These are phyloP conservation scores for Lampris incognitus DNA, from an alignment of 2,113 vertebrate species.

Conservation along the genomic window DNA sequence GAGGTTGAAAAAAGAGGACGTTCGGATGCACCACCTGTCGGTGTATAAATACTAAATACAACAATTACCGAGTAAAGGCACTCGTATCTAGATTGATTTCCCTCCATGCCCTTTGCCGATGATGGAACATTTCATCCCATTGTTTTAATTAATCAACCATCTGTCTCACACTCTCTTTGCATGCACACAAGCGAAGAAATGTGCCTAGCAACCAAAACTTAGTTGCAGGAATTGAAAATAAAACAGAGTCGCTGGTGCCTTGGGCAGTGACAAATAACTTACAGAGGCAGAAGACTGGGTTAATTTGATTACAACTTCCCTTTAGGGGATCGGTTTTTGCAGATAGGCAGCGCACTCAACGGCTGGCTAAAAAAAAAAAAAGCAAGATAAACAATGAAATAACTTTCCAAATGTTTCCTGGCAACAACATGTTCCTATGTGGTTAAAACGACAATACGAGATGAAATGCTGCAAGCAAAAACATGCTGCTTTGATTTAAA, in stretches of 20 bases:
- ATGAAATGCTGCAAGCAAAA: background rate
- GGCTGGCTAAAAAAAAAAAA: background rate
- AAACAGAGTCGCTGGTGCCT: background rate
- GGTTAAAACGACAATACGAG: background rate
- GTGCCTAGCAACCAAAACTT: background rate
- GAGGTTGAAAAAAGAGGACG: background rate
- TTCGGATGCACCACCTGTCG: constrained; percentile 16
- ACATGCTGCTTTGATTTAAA: background rate
- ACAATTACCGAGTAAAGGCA: constrained; percentile 4
- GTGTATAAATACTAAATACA: background rate
- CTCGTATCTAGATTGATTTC: constrained; percentile 5
- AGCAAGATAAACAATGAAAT: background rate
- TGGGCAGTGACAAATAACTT: background rate
- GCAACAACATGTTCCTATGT: constrained; percentile 14
- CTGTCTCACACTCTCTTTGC: background rate
- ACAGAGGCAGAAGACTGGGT: background rate
- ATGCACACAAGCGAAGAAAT: background rate
- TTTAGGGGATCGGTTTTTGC: background rate
- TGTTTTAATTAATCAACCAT: constrained; percentile 30
- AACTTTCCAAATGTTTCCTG: background rate
- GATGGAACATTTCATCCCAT: constrained; percentile 5
- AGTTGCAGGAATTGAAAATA: background rate
- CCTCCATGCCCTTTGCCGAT: background rate
- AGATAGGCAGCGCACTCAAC: too few relatives aligned
- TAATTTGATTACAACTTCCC: background rate